These are phyloP conservation scores for Chanos chanos DNA, from an alignment of 2,797 vertebrate species.

Conservation along the genomic window DNA sequence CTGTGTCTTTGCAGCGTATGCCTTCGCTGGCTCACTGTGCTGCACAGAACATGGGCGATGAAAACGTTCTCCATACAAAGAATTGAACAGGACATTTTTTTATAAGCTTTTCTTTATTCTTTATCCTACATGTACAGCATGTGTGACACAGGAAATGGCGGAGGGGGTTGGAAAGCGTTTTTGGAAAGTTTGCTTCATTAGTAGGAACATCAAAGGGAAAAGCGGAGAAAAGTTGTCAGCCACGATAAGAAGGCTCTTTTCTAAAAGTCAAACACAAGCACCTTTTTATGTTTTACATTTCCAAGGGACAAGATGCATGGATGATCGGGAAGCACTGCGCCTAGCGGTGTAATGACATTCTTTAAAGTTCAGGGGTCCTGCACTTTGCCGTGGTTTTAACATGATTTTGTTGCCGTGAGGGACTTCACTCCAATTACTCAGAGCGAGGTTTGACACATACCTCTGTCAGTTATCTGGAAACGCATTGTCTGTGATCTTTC, in stretches of 20 bases:
- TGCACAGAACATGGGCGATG: no score
- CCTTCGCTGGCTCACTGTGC: no score
- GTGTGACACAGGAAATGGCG: neutral
- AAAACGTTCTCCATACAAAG: no score
- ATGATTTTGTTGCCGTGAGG: neutral
- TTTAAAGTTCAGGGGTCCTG: slow-evolving; percentile 19
- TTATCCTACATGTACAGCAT: no score
- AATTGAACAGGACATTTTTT: no score
- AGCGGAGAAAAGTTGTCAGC: neutral
- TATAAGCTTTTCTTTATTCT: no score
- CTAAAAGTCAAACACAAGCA: neutral
- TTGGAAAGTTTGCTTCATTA: neutral
- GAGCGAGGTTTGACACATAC: neutral
- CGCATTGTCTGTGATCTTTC: neutral
- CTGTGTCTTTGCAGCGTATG: no score
- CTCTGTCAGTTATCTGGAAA: slow-evolving; percentile 24
- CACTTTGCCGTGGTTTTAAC: neutral
- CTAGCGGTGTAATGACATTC: slow-evolving; percentile 8
- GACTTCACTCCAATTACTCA: neutral
- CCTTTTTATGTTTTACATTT: neutral
- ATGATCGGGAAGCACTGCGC: neutral
- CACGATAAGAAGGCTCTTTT: neutral
- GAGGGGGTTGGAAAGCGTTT: neutral
- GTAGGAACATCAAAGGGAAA: slow-evolving; percentile 1
- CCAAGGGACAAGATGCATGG: neutral